Evolutionary conservation across 2,888 invertebrate genomes (phyloP), one percentile per base, ranked within the genome.

Genomic region (Pheosia gnoma): DNA sequence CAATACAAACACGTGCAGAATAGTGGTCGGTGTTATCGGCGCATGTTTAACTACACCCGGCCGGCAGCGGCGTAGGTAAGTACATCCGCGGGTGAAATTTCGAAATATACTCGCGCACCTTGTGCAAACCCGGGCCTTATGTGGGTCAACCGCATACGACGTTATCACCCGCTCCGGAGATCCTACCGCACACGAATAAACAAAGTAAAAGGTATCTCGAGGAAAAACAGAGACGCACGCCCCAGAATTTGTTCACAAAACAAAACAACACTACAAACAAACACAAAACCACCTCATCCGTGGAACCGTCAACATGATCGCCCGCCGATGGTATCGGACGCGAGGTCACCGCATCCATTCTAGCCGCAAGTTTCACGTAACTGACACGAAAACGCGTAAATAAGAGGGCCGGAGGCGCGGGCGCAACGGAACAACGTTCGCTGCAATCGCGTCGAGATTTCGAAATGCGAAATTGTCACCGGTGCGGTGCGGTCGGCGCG

Each of bases 281-380:
- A 91, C 91, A 88, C 89, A 89, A 86, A 89, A 88, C 86, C 89
- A 87, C 87, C 85, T 86, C 85, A 76, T 77, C 76, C 65, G 70
- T 72, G 58, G 66, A 67, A 74, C 69, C 65, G 76, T 72, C 74
- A 77, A 73, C 71, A 66, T 62, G 67, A 75, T 72, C 76, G 71
- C 66, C 70, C 75, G 69, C 66, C 74, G 71, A 78, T 74, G 80
- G 80, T 79, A 78, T 70, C 76, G 55, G 62, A 72, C 77, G 72
- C 82, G 88, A 88, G 89, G 89, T 88, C 91, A 85, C 85, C 84
- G 88, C 78, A 80, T 82, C 86, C 88, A 86, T 86, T 87, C 84
- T 80, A 80, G 78, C 71, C 73, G 65, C 79, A 78, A 79, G 78
- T 75, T 82, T 80, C 79, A 81, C 83, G 80, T 72, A 75, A 75